Evolutionary conservation across 2,113 vertebrate genomes (phyloP).

Genomic region (Vanacampus margaritifer): DNA sequence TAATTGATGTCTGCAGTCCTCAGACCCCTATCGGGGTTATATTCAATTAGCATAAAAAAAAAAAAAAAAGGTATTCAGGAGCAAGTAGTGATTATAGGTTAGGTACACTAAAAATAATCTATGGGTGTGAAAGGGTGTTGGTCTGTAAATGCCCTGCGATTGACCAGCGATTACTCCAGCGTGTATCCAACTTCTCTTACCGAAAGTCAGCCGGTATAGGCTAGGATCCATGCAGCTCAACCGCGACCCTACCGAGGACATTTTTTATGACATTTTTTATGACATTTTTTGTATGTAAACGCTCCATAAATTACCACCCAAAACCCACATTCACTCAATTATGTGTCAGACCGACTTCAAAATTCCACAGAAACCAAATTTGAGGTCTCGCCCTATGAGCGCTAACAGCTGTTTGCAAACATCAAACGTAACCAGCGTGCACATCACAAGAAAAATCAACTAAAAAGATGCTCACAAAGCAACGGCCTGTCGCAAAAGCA

Average conservation of each 20-base stretch:
- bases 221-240: no score
- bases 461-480: background rate
- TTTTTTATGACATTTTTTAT: background rate
- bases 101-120: no score
- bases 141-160: no score
- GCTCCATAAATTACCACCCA: background rate
- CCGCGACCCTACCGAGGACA: background rate
- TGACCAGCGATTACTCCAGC: no score
- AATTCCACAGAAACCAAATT: background rate
- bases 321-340: background rate
- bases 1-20: no score
- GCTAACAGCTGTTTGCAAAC: background rate
- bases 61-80: no score
- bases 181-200: no score
- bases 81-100: no score
- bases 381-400: background rate
- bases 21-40: no score
- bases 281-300: background rate
- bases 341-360: background rate
- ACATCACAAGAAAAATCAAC: background rate
- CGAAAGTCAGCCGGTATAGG: no score
- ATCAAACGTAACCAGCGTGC: slow-evolving; percentile 12
- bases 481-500: background rate
- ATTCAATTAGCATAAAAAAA: no score
- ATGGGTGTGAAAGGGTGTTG: no score